Evolutionary conservation across 2,113 vertebrate genomes (phyloP), one percentile per base, ranked within the genome.

Genomic region (Peromyscus maniculatus): DNA sequence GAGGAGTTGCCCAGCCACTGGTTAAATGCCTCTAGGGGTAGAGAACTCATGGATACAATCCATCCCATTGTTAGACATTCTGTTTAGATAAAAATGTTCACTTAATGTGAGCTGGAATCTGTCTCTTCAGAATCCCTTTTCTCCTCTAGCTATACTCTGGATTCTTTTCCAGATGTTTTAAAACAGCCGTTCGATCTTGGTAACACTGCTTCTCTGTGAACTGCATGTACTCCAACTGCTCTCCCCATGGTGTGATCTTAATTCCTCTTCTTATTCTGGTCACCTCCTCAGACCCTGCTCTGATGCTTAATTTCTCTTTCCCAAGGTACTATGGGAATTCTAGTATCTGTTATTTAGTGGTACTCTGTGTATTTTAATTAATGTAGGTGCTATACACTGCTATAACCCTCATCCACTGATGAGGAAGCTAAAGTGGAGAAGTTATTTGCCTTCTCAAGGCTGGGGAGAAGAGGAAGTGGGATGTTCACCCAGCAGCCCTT

Each of bases 111-210:
- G 43, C 31, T 90, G n/a, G 64, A 84, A 80, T 89, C 22, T 92
- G 13, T 46, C 67, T 84, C 39, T 22, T 26, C 57, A 69, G 39
- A 77, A 24, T 75, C 86, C 46, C 5, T 22, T 19, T 55, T 17
- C 31, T 87, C 26, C 31, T 90, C 57, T 4, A 69, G 88, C 39
- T 49, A 0, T 6, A 67, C 3, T 46, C 62, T 84, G 69, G 17
- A 52, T 96, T 91, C 16, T 46, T 88, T 83, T 77, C 15, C 36
- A 74, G 74, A 79, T 93, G 46, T 82, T 89, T 87, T 22, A 88
- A n/a, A 59, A 36, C 7, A 88, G 33, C 39, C 84, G 55, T 62
- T 49, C 71, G 9, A 36, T 55, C 33, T 89, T 91, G 64, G 9
- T 79, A 91, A 26, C 7, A 52, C 16, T 57, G 88, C 78, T 91